Percentiles rank a stretch among this genome's conserved stretches.
Evolutionary conservation across 2,888 invertebrate species (phyloP).

Genomic region (Leptothorax acervorum): DNA sequence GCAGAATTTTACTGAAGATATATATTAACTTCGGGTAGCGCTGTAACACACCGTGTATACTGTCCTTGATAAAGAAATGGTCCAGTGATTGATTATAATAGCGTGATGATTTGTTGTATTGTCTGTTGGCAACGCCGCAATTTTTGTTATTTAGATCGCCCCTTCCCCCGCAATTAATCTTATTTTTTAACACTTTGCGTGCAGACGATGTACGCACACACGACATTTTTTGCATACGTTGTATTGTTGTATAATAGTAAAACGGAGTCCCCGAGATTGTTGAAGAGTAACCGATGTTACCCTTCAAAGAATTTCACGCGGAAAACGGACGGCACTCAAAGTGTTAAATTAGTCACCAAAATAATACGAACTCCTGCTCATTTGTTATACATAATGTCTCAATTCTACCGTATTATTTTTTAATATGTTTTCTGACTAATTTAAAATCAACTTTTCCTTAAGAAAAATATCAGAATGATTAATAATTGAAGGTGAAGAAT

Average conservation of each 20-base stretch:
- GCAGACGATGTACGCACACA: neutral
- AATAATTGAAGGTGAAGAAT: neutral
- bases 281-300: neutral
- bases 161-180: slow-evolving; percentile 50
- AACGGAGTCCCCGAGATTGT: neutral
- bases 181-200: slow-evolving; percentile 30
- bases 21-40: slow-evolving; percentile 64
- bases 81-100: slow-evolving; percentile 21
- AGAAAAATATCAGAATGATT: neutral
- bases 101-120: slow-evolving; percentile 60
- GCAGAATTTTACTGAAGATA: slow-evolving; percentile 20
- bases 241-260: neutral
- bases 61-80: neutral
- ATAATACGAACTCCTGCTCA: neutral
- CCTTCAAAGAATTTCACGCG: neutral
- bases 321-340: neutral
- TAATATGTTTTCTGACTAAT: neutral
- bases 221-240: neutral
- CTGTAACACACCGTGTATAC: slow-evolving; percentile 52
- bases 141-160: slow-evolving; percentile 53
- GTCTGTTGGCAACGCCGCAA: slow-evolving; percentile 56
- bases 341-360: slow-evolving; percentile 19
- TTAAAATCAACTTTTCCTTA: neutral
- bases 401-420: slow-evolving; percentile 14
- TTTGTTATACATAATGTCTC: slow-evolving; percentile 13